These are phyloP conservation scores for Sminthurinus signatus DNA, from an alignment of 1,140 invertebrate genomes.

Conservation along the genomic window DNA sequence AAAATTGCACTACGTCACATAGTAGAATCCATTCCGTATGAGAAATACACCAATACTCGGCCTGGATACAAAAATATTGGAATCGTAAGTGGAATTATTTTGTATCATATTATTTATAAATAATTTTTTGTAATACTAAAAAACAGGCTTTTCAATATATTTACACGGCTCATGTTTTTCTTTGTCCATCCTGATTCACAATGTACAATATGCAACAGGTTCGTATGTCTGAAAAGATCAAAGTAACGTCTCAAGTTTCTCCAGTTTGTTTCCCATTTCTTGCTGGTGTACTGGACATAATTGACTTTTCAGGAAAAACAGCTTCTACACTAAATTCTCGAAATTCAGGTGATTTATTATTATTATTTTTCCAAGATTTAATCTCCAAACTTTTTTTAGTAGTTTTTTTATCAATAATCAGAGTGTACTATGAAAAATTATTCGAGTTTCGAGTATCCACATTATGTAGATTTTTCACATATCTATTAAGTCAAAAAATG, in stretches of 20 bases:
- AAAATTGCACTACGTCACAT: background rate
- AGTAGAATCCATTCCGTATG: background rate
- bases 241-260: background rate
- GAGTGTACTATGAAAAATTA: no score
- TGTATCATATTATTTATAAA: background rate
- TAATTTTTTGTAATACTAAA: background rate
- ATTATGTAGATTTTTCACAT: no score
- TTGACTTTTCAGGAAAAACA: conserved; percentile 5
- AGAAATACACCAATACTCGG: background rate
- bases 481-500: no score
- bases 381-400: no score
- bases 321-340: background rate
- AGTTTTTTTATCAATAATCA: no score
- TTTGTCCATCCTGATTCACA: background rate
- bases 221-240: background rate
- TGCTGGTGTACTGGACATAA: conserved; percentile 25
- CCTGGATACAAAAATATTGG: conserved; percentile 20
- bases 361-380: no score
- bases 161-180: background rate
- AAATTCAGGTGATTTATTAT: no score
- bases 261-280: conserved; percentile 29
- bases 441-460: no score
- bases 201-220: background rate
- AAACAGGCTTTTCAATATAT: background rate
- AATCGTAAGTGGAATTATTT: background rate